Conservation (phyloP, 1,140 invertebrate species). For the Dryas iulia region DNA sequence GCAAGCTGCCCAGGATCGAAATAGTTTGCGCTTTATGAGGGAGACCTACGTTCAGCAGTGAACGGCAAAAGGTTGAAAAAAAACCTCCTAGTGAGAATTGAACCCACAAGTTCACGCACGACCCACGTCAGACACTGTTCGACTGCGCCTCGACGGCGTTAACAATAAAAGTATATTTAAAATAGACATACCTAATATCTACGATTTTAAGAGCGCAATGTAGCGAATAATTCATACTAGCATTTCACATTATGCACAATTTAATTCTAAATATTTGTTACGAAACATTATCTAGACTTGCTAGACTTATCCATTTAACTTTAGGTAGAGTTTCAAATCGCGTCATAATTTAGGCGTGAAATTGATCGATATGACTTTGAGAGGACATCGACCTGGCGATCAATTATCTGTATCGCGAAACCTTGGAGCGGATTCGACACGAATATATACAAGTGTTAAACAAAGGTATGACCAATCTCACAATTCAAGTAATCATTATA, state of each 20-base stretch:
- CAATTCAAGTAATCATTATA: conserved; percentile 9
- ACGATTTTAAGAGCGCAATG: too few relatives aligned
- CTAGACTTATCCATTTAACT: background rate
- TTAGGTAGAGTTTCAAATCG: conserved; percentile 5
- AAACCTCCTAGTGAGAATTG: too few relatives aligned
- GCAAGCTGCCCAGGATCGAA: too few relatives aligned
- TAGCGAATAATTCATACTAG: too few relatives aligned
- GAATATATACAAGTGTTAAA: conserved; percentile 12
- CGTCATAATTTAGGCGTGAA: conserved; percentile 22
- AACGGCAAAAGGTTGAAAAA: too few relatives aligned
- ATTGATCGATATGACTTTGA: conserved; percentile 31
- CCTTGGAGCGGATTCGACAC: conserved; percentile 26
- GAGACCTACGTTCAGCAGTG: too few relatives aligned
- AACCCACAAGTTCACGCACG: too few relatives aligned
- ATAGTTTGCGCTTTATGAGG: too few relatives aligned
- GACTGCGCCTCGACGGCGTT: too few relatives aligned
- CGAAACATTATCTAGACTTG: background rate
- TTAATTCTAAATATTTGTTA: background rate
- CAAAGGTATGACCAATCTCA: conserved; percentile 21
- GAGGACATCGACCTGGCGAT: conserved; percentile 19
- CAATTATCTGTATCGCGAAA: conserved; percentile 21
- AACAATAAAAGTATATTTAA: too few relatives aligned
- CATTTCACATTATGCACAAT: background rate
- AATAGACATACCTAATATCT: too few relatives aligned
- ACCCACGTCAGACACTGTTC: too few relatives aligned